Evolutionary conservation across 2,888 invertebrate genomes (phyloP), one percentile per base, ranked within the genome.

Genomic region (Leistus spinibarbis): DNA sequence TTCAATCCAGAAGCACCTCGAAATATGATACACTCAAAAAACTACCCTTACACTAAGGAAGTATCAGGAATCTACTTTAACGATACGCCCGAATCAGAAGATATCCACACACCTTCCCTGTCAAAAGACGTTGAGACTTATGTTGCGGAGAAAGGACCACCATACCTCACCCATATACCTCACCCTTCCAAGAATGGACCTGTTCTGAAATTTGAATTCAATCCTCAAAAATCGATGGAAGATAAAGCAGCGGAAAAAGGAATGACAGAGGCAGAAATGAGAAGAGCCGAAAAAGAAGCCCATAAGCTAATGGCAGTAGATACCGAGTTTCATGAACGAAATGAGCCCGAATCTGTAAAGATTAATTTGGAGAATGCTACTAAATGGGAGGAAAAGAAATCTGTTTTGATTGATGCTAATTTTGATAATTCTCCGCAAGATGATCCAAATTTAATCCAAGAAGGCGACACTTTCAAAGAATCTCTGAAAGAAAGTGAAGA

Each of bases 271-370:
- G 23, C 60, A 73, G 68, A 62, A 53, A 20, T n/a, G 9, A 10
- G 16, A 16, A 67, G 60, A 53, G 67, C 68, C 10, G 24, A 20
- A 60, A 23, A 17, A 3, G 68, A 74, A 54, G 68, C 74, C 1
- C 54, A 74, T 19, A 74, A 68, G 54, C 53, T 74, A 54, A 63
- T 74, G 63, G 68, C 62, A 40, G 63, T 63, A 5, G 69, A 75
- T 54, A 16, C 54, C 53, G 69, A 69, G 13, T 75, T 69, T 27
- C 54, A 75, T 19, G 75, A 69, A 27, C 23, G 63, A 69, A 72
- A 72, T 22, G 72, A 72, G 24, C 54, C 54, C 23, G 24, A 70
- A 27, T 20, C 24, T 1, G 23, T 40, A 40, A 40, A 40, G 13
- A 40, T 40, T 40, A 40, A 40, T 40, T 40, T 40, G 40, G 40